These are phyloP conservation scores for Rhogogaster chlorosoma DNA, from an alignment of 2,888 invertebrate species.

Conservation along the genomic window DNA sequence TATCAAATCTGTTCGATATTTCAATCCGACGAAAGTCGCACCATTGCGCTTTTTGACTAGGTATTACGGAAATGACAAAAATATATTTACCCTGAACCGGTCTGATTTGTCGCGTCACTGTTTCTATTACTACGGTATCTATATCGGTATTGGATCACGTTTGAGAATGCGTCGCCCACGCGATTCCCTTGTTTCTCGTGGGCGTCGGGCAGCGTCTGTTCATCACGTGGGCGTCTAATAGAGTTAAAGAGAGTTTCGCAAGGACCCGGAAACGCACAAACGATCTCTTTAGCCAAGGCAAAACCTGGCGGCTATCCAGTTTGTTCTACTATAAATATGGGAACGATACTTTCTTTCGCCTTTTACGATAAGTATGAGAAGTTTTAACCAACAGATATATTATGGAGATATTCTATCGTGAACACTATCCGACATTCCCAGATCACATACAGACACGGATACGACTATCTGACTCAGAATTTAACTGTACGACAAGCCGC, in stretches of 20 bases:
- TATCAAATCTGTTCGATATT: neutral
- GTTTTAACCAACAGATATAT: neutral
- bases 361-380: neutral
- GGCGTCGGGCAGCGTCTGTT: slow-evolving; percentile 31
- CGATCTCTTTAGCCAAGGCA: neutral
- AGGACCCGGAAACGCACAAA: slow-evolving; percentile 35
- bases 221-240: neutral
- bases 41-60: neutral
- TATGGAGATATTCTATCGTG: neutral
- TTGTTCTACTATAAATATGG: neutral
- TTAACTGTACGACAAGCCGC: neutral
- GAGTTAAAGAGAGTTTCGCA: slow-evolving; percentile 30
- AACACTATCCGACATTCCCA: neutral
- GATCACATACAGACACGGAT: neutral
- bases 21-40: neutral
- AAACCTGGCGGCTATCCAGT: neutral
- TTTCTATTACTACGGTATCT: neutral
- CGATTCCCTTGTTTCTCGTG: slow-evolving; percentile 2
- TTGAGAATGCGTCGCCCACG: slow-evolving; percentile 35
- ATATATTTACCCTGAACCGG: slow-evolving; percentile 1
- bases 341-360: slow-evolving; percentile 17
- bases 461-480: neutral
- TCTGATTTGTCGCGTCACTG: neutral
- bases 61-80: neutral
- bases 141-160: slow-evolving; percentile 12